Evolutionary conservation across 2,888 invertebrate genomes (phyloP).

Genomic region (Ophion ventricosus): DNA sequence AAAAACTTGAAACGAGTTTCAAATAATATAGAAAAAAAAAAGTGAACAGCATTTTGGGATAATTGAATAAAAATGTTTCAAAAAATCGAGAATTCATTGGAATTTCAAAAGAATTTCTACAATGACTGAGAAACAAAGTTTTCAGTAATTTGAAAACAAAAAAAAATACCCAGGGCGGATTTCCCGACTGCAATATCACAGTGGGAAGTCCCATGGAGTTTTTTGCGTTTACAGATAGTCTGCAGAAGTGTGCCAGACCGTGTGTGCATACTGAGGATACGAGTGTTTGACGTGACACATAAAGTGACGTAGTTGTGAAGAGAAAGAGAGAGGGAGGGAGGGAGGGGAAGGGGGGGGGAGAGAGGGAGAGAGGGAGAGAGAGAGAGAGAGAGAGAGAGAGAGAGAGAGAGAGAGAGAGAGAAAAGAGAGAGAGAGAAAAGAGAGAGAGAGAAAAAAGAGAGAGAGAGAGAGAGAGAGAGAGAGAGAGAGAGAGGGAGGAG

Average conservation of each 20-base stretch:
- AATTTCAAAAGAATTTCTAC: no score
- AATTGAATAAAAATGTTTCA: no score
- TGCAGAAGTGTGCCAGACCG: constrained; percentile 39
- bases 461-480: neutral
- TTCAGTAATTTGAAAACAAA: neutral
- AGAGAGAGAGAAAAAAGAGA: neutral
- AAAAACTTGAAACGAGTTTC: no score
- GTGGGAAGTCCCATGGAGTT: neutral
- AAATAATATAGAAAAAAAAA: no score
- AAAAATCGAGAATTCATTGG: no score
- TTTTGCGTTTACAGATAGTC: constrained; percentile 1
- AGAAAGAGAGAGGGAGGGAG: neutral
- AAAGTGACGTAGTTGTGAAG: neutral
- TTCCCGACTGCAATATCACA: neutral
- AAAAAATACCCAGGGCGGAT: neutral
- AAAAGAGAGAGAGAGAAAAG: neutral
- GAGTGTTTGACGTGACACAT: constrained; percentile 21
- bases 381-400: neutral
- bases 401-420: neutral
- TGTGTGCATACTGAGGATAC: neutral
- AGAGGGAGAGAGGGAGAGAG: no score
- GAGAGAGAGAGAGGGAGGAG: neutral
- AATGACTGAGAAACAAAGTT: neutral
- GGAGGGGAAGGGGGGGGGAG: no score
- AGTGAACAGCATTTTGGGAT: no score